phyloP scores from a whole-genome alignment of 2,797 vertebrate genomes.

The Dryobates pubescens region DNA sequence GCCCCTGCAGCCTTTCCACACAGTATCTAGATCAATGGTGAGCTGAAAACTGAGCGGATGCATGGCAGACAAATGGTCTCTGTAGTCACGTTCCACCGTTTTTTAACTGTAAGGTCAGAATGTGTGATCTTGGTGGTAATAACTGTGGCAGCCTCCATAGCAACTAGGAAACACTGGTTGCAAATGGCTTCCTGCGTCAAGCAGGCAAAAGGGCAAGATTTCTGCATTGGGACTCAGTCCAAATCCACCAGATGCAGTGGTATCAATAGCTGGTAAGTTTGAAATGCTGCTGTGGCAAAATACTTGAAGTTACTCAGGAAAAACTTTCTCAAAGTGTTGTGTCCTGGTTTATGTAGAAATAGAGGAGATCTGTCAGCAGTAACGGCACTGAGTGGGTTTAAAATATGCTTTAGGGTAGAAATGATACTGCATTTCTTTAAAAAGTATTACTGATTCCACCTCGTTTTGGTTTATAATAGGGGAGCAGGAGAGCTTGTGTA shows the following conservation, averaged over 20 bases:
- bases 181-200: not conserved
- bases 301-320: not conserved
- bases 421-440: not conserved
- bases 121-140: not conserved
- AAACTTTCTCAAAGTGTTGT: not conserved
- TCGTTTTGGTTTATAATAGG: not conserved
- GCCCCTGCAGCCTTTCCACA: not conserved
- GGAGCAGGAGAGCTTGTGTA: not conserved
- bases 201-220: not conserved
- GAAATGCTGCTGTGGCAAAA: not conserved
- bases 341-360: not conserved
- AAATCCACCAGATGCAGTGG: not conserved
- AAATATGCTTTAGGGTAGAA: not conserved
- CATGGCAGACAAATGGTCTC: not conserved
- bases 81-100: fast-evolving
- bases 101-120: not conserved
- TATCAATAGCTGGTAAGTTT: conserved; percentile 30
- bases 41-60: fast-evolving
- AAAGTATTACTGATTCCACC: not conserved
- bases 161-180: conserved; percentile 65
- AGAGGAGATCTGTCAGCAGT: not conserved
- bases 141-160: conserved; percentile 60
- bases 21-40: fast-evolving
- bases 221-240: not conserved
- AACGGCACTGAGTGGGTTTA: not conserved